These are phyloP conservation scores for Stenchaetothrips biformis DNA, from an alignment of 2,888 invertebrate species.

Conservation along the genomic window DNA sequence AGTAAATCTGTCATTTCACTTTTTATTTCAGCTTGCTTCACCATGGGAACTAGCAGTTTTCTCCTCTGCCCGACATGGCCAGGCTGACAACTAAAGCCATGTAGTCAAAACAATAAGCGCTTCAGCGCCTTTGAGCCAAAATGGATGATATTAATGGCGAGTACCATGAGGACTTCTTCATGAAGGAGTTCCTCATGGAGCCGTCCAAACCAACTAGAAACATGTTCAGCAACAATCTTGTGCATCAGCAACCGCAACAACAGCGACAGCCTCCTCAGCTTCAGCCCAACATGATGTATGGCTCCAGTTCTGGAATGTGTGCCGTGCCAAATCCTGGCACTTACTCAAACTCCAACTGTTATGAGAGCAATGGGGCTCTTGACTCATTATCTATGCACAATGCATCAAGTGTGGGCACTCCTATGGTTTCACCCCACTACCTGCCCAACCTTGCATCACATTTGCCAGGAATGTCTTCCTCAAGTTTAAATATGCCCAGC, in stretches of 20 bases:
- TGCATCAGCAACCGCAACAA: slow-evolving; percentile 1
- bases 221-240: background rate
- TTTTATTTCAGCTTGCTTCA: background rate
- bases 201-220: background rate
- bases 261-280: background rate
- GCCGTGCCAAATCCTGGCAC: background rate
- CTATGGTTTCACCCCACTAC: background rate
- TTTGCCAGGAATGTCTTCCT: slow-evolving; percentile 9
- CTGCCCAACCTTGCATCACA: slow-evolving; percentile 7
- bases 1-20: background rate
- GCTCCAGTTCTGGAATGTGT: background rate
- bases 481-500: background rate
- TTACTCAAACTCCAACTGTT: slow-evolving; percentile 1
- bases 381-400: background rate
- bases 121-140: background rate
- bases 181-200: slow-evolving; percentile 14
- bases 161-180: slow-evolving; percentile 9
- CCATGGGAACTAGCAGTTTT: slow-evolving; percentile 2
- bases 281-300: background rate
- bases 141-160: background rate
- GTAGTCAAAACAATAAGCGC: background rate
- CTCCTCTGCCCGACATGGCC: background rate
- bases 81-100: background rate
- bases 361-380: background rate
- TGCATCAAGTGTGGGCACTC: background rate